These are phyloP conservation scores for Apodemus agrarius DNA, from an alignment of 2,797 vertebrate species.

Conservation along the genomic window DNA sequence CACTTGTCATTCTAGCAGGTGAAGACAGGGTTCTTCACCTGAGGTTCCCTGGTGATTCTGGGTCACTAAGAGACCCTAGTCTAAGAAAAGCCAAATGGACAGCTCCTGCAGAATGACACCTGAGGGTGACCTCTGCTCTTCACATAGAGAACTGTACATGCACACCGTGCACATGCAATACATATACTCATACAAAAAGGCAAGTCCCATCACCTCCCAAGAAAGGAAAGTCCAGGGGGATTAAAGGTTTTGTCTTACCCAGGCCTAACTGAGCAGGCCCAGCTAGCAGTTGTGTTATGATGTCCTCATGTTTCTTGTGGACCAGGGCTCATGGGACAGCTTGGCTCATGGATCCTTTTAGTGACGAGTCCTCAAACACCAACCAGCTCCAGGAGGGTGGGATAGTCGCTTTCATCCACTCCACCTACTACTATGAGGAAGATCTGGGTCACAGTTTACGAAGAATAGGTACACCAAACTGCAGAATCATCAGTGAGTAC, in stretches of 20 bases:
- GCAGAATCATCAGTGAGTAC: rapidly evolving
- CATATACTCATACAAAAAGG: neutral
- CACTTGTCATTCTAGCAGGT: neutral
- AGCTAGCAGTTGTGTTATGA: neutral
- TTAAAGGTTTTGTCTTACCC: neutral
- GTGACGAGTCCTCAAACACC: neutral
- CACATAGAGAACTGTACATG: neutral
- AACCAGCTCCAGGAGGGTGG: neutral
- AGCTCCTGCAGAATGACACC: neutral
- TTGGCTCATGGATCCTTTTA: neutral
- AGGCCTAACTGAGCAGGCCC: neutral
- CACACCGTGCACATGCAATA: neutral
- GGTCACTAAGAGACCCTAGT: neutral
- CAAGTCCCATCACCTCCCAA: rapidly evolving
- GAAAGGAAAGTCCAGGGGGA: neutral
- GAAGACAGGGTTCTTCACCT: neutral
- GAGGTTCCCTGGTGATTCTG: neutral
- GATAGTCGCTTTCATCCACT: neutral
- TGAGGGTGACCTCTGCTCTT: neutral
- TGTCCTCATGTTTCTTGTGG: no score
- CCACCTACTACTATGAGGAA: neutral
- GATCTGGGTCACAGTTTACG: neutral
- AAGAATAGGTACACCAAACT: neutral
- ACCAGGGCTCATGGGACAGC: neutral
- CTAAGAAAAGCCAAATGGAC: neutral